A percentile compares a stretch with the other conserved stretches of the same genome.
Evolutionary conservation across 2,113 vertebrate species (phyloP).

Genomic region (Caranx ignobilis): DNA sequence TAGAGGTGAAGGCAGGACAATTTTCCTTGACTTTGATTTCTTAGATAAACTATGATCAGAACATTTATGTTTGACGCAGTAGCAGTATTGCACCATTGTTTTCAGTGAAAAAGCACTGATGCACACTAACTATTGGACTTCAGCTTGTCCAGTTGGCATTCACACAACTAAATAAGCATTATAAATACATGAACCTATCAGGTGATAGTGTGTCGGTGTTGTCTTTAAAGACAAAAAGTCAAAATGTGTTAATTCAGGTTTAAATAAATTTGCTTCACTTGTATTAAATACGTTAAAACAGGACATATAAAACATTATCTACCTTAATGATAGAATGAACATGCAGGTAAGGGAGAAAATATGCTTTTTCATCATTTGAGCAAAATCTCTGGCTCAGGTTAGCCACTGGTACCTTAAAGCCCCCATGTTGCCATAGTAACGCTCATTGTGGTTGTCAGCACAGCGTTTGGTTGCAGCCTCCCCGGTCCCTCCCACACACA

Average conservation of each 20-base stretch:
- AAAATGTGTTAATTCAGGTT: not conserved
- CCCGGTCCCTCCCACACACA: constrained; percentile 89
- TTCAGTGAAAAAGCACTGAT: no score
- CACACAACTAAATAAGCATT: no score
- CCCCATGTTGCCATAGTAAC: constrained; percentile 92
- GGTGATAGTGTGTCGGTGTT: no score
- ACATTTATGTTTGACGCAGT: no score
- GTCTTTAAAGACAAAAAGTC: no score
- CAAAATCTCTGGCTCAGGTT: not conserved
- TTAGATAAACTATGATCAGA: no score
- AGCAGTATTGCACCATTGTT: no score
- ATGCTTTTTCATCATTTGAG: not conserved
- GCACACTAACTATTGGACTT: no score
- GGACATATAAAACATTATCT: not conserved
- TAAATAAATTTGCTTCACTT: not conserved
- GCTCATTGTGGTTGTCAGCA: constrained; percentile 89
- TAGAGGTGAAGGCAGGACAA: no score
- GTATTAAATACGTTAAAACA: not conserved
- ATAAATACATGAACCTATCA: not conserved
- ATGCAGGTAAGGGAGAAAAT: not conserved
- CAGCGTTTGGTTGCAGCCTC: constrained; percentile 87
- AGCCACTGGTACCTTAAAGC: constrained; percentile 84
- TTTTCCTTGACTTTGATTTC: no score
- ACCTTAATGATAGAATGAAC: not conserved
- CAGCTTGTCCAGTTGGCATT: no score